Evolutionary conservation across 30 jellyfish, hydroid and myxozoan genomes (phyloP), one percentile per base, ranked within the genome.

Genomic region (Aurelia sp.): DNA sequence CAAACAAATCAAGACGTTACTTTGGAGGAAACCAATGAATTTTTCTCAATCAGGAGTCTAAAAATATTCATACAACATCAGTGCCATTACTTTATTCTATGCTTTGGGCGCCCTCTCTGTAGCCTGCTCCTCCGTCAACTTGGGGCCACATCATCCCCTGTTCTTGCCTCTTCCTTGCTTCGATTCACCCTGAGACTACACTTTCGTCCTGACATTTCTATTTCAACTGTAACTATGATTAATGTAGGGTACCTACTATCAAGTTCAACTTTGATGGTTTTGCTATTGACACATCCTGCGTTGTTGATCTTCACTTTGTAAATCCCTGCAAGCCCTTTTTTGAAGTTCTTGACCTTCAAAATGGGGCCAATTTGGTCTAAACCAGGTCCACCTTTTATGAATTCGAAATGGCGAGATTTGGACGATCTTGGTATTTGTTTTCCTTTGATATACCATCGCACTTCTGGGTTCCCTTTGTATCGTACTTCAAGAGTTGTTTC

Each of bases 341-440:
- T 84, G 18, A 84, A 84, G 23, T 84, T 66, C 68, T 84, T 84
- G 66, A 84, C 63, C 71, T 72, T 84, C 81, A 84, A 40, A 21
- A 59, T 62, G 0, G 86, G 87, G 18, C 93, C 93, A n/a, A 62
- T 59, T 19, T 70, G 66, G 16, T 55, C 55, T 20, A 27, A 33
- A 27, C 74, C 70, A 13, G 86, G 62, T 11, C 86, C 87, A 5
- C 75, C 87, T 53, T 73, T 84, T n/a, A 73, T 55, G 64, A 84
- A 84, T 41, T 84, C 87, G 23, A 71, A 84, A 73, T 84, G 93
- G 21, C 51, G 64, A 57, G 93, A 84, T 57, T 84, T 73, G 22
- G 93, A 2, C 2, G 73, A 22, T 35, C 11, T 17, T 8, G 87
- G 82, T 15, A 84, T 84, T 30, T 76, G 77, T 20, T 84, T 84